Base-by-base conservation (phyloP, 1,140 invertebrate genomes). In the Drosophila bipectinata region DNA sequence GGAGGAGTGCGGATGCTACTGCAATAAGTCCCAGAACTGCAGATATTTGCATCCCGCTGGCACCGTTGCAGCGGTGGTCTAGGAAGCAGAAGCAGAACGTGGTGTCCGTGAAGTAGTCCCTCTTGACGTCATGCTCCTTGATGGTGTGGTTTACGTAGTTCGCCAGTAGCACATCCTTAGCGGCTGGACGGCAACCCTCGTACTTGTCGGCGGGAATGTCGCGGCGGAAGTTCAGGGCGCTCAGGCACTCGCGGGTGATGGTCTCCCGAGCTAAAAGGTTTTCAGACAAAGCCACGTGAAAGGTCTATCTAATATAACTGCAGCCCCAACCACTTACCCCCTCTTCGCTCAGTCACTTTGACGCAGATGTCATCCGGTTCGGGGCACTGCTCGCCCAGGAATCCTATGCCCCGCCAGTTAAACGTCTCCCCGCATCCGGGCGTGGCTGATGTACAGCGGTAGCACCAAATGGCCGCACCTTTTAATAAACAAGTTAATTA, bases 121-220 rank as follows among this genome's bases (percentile, higher is more conserved):
- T 95, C 91, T 96, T 96, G 47, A 98, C 94, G 91, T 98, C 97
- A 44, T 97, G 92, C 91, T 98, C 96, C 79, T 95, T 95, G 41
- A 98, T 97, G 3, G 94, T 94, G 91, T 98, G 97, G 88, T 97
- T 97, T 0, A 97, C 97, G 92, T 98, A 98, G 90, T 98, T 94
- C 5, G 94, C 97, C 37, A 98, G 91, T 77, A 95, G 95, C 0
- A 96, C 93, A 92, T 98, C 96, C 79, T 94, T 94, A 1, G 96
- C 95, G 47, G 97, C 96, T 34, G 95, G 93, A 67, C 97, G 93
- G 89, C 97, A 98, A 0, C 97, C 97, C 92, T 98, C 97, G 92
- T 97, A 98, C 66, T 95, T 95, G 92, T 98, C 97, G 2, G 97
- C 97, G n/a, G 97, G 97, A 76, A 98, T 96, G 85, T 98, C 97